phyloP scores from a whole-genome alignment of 2,797 vertebrate genomes.

The Gobionotothen gibberifrons region DNA sequence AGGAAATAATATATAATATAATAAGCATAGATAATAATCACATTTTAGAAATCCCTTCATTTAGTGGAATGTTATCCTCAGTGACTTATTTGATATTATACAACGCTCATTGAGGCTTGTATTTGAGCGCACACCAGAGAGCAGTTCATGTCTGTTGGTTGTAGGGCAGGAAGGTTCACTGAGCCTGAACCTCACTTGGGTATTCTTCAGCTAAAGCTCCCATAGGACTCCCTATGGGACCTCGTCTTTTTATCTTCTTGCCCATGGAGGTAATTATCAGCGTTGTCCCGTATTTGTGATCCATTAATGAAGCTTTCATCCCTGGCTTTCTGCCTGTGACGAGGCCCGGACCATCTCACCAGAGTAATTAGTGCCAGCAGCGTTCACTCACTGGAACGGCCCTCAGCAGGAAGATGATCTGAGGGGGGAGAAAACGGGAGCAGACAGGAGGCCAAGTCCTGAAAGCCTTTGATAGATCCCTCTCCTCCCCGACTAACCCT shows the following conservation, averaged over 20 bases:
- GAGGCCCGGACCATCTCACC: conserved; percentile 39
- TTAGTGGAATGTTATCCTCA: conserved; percentile 4
- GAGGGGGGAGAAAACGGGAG: conserved; percentile 42
- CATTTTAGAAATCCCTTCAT: conserved; percentile 6
- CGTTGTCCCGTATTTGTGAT: conserved; percentile 71
- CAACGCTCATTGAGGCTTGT: conserved; percentile 13
- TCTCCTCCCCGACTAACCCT: conserved; percentile 9
- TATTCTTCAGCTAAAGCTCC: conserved; percentile 37
- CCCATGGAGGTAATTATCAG: conserved; percentile 73
- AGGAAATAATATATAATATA: too few relatives aligned
- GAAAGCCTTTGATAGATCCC: conserved; percentile 56
- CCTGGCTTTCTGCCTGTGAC: conserved; percentile 43
- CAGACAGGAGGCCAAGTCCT: conserved; percentile 49
- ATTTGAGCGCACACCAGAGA: neutral
- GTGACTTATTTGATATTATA: conserved; percentile 22
- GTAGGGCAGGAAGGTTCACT: conserved; percentile 2
- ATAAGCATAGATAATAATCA: neutral
- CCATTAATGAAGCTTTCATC: conserved; percentile 75
- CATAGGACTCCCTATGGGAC: conserved; percentile 31
- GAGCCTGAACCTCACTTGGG: conserved; percentile 24
- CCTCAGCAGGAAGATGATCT: conserved; percentile 51
- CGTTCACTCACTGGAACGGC: conserved; percentile 49
- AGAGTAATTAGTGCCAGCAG: conserved; percentile 71
- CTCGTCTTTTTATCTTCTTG: conserved; percentile 59
- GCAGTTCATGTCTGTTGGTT: conserved; percentile 1